Base-by-base conservation (phyloP, 2,797 vertebrate genomes). In the Dryobates pubescens region DNA sequence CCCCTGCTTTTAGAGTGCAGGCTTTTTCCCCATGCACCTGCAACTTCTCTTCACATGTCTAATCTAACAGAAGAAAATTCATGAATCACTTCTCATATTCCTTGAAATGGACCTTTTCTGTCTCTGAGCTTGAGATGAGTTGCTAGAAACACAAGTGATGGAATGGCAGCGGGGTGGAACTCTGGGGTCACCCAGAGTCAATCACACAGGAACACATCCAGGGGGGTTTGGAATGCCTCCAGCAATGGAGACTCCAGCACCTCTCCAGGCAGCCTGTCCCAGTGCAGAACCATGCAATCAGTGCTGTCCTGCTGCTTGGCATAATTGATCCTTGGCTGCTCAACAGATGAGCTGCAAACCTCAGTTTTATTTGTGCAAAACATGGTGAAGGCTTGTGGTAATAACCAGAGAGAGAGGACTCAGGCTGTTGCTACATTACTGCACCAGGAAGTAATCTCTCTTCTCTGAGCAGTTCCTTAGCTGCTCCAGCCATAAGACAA, bases 381-480 rank as follows among this genome's bases (percentile, higher is more conserved):
- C 30, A 12, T 15, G 56, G 45, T 45, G 49, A 73, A 43, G 26
- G 64, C 61, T 92, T 90, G 73, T 62, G 69, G 30, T 56, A 69
- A 58, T 72, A 82, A 73, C 36, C 34, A 51, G 53, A 30, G 61
- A 71, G 62, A 71, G 38, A 57, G 36, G 10, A 38, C 20, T 54
- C 10, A 5, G 23, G 75, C n/a, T 94, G 53, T n/a, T 92, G 58
- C 41, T 81, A 30, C 10, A 3, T 57, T 84, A 34, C 45, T 34
- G 36, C 89, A 89, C 78, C 80, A 84, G 76, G 69, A 92, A 88
- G 68, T 89, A 75, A 88, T 89, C 77, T 53, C 92, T 80, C 64
- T 32, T 81, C 49, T 16, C 47, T 84, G 73, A 83, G 81, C 67
- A 43, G 59, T 79, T 92, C 73, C 36, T 77, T 91, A 75, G 65